Conservation (phyloP, 2,888 invertebrate species). For the Stenchaetothrips biformis region DNA sequence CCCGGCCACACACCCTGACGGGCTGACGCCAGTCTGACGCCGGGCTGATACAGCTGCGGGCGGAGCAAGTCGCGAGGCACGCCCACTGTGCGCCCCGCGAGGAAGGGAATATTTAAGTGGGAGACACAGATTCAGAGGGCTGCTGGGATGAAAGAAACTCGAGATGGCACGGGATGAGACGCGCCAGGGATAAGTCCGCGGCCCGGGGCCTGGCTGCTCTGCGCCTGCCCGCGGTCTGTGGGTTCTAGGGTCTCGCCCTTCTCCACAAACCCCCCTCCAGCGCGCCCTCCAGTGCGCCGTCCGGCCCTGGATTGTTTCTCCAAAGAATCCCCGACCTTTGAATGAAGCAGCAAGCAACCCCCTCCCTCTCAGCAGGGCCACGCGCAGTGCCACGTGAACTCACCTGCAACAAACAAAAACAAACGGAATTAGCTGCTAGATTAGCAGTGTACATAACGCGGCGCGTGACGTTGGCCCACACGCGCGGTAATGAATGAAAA, state of each 20-base stretch:
- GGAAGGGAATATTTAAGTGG: conserved; percentile 18
- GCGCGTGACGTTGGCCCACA: neutral
- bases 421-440: neutral
- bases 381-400: neutral
- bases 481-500: neutral
- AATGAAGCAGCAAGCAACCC: neutral
- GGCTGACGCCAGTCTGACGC: neutral
- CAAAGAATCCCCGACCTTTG: neutral
- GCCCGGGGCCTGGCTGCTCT: neutral
- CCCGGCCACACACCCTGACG: neutral
- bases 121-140: conserved; percentile 16
- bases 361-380: neutral
- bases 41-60: neutral
- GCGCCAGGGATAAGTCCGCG: neutral
- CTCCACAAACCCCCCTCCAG: neutral
- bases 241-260: neutral
- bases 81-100: neutral
- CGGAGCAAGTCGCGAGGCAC: no score
- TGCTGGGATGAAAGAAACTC: conserved; percentile 8
- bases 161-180: neutral
- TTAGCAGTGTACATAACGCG: neutral
- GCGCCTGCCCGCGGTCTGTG: no score
- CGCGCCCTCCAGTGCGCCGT: no score
- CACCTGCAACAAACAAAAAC: conserved; percentile 10
- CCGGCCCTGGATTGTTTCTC: neutral